A percentile compares a stretch with the other conserved stretches of the same genome.
phyloP scores from a whole-genome alignment of 1,140 invertebrate species.

The Adoxophyes honmai region DNA sequence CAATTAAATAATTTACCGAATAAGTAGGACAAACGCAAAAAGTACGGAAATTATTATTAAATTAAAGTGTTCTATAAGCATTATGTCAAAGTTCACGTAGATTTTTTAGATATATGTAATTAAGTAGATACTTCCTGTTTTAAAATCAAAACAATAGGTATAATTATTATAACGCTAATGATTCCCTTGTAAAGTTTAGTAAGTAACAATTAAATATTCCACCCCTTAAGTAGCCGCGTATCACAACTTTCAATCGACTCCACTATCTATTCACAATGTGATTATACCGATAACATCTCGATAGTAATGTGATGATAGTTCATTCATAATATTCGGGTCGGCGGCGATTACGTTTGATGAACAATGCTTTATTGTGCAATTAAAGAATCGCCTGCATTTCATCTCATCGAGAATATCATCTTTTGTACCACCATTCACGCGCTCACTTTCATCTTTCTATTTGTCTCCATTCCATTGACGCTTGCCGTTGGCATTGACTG shows the following conservation, averaged over 20 bases:
- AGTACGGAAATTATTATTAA: too few relatives aligned
- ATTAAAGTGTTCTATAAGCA: too few relatives aligned
- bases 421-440: conserved; percentile 20
- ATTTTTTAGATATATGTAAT: too few relatives aligned
- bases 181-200: too few relatives aligned
- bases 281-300: conserved; percentile 41
- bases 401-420: conserved; percentile 40
- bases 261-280: conserved; percentile 23
- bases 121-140: too few relatives aligned
- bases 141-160: too few relatives aligned
- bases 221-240: conserved; percentile 16
- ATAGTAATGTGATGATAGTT: conserved; percentile 47
- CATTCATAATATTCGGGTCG: conserved; percentile 50
- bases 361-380: conserved; percentile 70
- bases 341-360: conserved; percentile 40
- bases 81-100: too few relatives aligned
- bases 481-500: conserved; percentile 11
- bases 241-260: conserved; percentile 40
- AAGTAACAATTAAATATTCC: too few relatives aligned
- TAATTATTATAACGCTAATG: too few relatives aligned
- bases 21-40: too few relatives aligned
- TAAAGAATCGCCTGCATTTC: conserved; percentile 63
- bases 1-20: too few relatives aligned
- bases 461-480: conserved; percentile 14
- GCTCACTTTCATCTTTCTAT: background rate